Evolutionary conservation across 2,113 vertebrate species (phyloP), one percentile per base, ranked within the genome.

Genomic region (Haliaeetus leucogaster): DNA sequence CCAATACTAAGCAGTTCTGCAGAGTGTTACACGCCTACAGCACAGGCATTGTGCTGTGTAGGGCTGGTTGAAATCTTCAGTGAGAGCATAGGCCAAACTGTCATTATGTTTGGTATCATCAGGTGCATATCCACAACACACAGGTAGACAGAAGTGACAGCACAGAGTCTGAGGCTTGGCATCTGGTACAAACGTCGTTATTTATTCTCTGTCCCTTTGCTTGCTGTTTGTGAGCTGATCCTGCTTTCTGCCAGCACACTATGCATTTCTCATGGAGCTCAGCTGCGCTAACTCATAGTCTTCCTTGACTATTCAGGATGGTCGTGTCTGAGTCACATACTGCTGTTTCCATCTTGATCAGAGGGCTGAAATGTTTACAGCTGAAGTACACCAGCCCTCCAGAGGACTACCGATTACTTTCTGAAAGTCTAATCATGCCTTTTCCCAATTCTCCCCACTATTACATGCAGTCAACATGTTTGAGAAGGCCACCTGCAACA

Each of bases 401-500:
- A 84, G 73, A 92, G 80, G 45, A 84, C 47, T 79, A 32, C 21
- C 2, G 40, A 92, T 72, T 95, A 52, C 13, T 61, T 82, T 89
- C 65, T 91, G 34, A 68, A 93, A 84, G 23, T 52, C 43, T 42
- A 71, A 48, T 40, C 20, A 23, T 47, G 50, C 3, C 26, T 95
- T 82, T 93, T 77, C 48, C 42, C 8, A 26, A 22, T 86, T 78
- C 38, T 50, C 14, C 30, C 40, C 11, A 1, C 8, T 68, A 25
- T 40, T 55, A 47, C 29, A 67, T 0, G 0, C 29, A 55, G 40
- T 67, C 55, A 71, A 59, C 3, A 1, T 40, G 23, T 63, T 82
- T 67, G n/a, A 90, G 59, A 45, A 83, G 30, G 76, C 55, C 76
- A 93, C 76, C 47, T 93, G 90, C 71, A 86, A 78, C 16, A 43